Conservation (phyloP, 2,113 vertebrate genomes). For the Conger conger region DNA sequence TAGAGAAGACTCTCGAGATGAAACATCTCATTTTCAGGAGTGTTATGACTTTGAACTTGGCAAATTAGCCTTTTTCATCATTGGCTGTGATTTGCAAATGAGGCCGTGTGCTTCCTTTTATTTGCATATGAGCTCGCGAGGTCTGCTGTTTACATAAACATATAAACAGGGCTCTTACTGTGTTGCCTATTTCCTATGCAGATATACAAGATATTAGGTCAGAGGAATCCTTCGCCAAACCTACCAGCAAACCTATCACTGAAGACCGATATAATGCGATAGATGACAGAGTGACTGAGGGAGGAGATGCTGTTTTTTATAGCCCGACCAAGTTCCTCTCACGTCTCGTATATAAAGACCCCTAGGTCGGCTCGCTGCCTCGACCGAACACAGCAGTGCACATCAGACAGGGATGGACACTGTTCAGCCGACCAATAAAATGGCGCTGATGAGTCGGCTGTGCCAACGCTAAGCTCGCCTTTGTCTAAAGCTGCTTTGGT, state of each 20-base stretch:
- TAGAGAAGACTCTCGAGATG: constrained; percentile 22
- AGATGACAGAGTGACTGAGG: not conserved
- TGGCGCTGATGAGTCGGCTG: not conserved
- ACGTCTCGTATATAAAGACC: not conserved
- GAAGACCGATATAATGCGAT: not conserved
- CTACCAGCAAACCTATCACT: not conserved
- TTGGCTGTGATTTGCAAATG: constrained; percentile 32
- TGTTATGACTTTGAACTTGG: constrained; percentile 38
- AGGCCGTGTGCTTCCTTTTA: constrained; percentile 14
- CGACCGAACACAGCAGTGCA: not conserved
- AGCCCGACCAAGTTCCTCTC: not conserved
- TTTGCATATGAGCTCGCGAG: constrained; percentile 11
- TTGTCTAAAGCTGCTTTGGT: not conserved
- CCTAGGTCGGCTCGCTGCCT: not conserved
- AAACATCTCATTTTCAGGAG: constrained; percentile 27
- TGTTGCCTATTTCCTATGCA: not conserved
- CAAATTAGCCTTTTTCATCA: constrained; percentile 29
- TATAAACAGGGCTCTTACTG: constrained; percentile 8
- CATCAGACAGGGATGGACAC: not conserved
- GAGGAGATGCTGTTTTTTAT: not conserved
- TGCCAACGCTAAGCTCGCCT: not conserved
- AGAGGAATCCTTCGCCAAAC: constrained; percentile 9
- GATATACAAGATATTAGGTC: constrained; percentile 6
- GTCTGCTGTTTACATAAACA: constrained; percentile 30
- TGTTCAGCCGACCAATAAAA: not conserved